Percentiles rank a stretch among this genome's conserved stretches.
Conservation (phyloP, 2,888 invertebrate species). For the Drosophila prostipennis region DNA sequence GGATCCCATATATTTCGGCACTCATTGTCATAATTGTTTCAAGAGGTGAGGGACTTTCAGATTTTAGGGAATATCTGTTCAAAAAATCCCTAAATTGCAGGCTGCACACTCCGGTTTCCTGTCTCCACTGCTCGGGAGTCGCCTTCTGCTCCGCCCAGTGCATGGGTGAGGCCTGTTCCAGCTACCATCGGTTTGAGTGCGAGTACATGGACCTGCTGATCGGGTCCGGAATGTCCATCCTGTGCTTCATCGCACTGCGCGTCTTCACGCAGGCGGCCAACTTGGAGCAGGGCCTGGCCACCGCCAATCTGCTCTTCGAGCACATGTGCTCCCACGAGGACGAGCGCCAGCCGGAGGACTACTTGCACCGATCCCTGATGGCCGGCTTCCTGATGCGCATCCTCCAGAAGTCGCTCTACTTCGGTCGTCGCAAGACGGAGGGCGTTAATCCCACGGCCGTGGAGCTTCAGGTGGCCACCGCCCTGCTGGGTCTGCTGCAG, state of each 20-base stretch:
- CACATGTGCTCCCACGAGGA: slow-evolving; percentile 88
- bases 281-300: slow-evolving; percentile 79
- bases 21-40: slow-evolving; percentile 93
- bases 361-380: slow-evolving; percentile 91
- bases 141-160: slow-evolving; percentile 90
- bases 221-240: slow-evolving; percentile 93
- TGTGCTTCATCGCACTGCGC: slow-evolving; percentile 90
- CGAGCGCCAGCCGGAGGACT: slow-evolving; percentile 88
- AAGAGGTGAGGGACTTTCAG: slow-evolving; percentile 85
- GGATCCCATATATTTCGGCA: slow-evolving; percentile 89
- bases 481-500: slow-evolving; percentile 89
- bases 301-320: slow-evolving; percentile 86
- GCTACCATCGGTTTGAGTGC: slow-evolving; percentile 92
- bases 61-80: no score
- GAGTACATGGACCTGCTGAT: slow-evolving; percentile 89
- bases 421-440: slow-evolving; percentile 85
- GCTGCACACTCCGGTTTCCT: slow-evolving; percentile 88
- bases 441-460: slow-evolving; percentile 85
- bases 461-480: slow-evolving; percentile 87
- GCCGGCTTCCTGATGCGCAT: slow-evolving; percentile 90
- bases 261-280: slow-evolving; percentile 89
- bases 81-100: slow-evolving; percentile 77
- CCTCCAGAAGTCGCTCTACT: slow-evolving; percentile 89
- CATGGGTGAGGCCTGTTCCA: slow-evolving; percentile 87
- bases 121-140: slow-evolving; percentile 90